A percentile compares a stretch with the other conserved stretches of the same genome.
Conservation (phyloP, 2,113 vertebrate genomes). For the Toxostoma redivivum region DNA sequence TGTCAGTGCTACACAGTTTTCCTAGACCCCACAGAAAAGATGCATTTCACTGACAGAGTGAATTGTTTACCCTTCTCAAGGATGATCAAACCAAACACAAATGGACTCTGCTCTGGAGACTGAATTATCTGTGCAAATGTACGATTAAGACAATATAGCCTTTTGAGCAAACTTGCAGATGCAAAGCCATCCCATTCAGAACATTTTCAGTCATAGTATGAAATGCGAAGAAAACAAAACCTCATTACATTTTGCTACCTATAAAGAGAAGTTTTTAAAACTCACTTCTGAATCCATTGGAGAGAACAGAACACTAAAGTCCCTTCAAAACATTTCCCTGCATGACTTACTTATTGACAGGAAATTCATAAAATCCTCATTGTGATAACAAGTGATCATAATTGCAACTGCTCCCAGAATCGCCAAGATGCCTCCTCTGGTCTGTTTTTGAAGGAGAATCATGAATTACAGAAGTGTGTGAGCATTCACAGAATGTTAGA, state of each 20-base stretch:
- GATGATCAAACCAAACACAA: neutral
- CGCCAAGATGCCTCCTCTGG: accelerated
- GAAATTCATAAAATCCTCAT: neutral
- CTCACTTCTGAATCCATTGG: neutral
- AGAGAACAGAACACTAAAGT: neutral
- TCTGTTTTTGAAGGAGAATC: neutral
- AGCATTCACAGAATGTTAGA: neutral
- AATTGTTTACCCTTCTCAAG: neutral
- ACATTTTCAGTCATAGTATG: neutral
- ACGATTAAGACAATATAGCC: neutral
- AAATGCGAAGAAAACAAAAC: neutral
- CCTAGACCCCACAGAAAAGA: neutral
- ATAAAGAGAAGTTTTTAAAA: neutral
- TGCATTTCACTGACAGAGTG: neutral
- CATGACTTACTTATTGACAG: neutral
- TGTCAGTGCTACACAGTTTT: neutral
- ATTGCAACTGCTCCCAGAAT: neutral
- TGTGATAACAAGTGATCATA: neutral
- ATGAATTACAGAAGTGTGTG: neutral
- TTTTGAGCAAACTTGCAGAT: neutral
- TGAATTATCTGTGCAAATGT: neutral
- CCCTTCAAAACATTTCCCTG: neutral
- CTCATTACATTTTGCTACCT: neutral
- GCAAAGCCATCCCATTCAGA: neutral
- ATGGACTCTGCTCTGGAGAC: neutral